Conservation (phyloP, 2,113 vertebrate genomes). For the Rhynchomys soricoides region DNA sequence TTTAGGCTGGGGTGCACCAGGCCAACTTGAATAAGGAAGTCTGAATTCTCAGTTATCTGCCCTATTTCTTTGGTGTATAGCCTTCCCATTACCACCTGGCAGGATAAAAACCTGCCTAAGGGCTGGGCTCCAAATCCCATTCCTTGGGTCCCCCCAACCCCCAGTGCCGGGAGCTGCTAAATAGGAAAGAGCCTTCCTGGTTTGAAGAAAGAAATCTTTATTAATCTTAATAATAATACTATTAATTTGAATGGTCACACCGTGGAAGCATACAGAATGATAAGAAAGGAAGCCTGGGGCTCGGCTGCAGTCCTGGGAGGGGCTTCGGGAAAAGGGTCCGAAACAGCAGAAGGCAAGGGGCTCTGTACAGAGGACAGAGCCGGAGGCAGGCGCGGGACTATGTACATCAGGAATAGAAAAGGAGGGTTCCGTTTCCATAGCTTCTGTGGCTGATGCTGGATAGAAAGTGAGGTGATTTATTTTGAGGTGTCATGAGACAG, state of each 20-base stretch:
- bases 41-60: too few relatives aligned
- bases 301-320: slow-evolving; percentile 69
- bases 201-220: slow-evolving; percentile 91
- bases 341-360: slow-evolving; percentile 77
- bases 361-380: slow-evolving; percentile 78
- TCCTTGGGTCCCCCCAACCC: not conserved
- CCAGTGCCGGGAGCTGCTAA: not conserved
- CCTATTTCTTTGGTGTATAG: not conserved
- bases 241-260: slow-evolving; percentile 86
- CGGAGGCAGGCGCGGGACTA: slow-evolving; percentile 67
- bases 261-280: slow-evolving; percentile 87
- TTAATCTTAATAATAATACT: slow-evolving; percentile 87
- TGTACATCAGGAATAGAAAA: slow-evolving; percentile 88
- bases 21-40: too few relatives aligned
- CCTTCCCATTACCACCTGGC: not conserved
- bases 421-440: slow-evolving; percentile 79
- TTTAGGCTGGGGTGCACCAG: not conserved
- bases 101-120: not conserved
- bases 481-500: slow-evolving; percentile 69
- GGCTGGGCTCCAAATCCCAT: not conserved
- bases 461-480: slow-evolving; percentile 84
- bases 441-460: slow-evolving; percentile 79
- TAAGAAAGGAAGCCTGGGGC: slow-evolving; percentile 77
- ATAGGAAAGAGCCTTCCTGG: slow-evolving; percentile 80
- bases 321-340: slow-evolving; percentile 79